Evolutionary conservation across 2,113 vertebrate species (phyloP).

Genomic region (Hyperopisus bebe): DNA sequence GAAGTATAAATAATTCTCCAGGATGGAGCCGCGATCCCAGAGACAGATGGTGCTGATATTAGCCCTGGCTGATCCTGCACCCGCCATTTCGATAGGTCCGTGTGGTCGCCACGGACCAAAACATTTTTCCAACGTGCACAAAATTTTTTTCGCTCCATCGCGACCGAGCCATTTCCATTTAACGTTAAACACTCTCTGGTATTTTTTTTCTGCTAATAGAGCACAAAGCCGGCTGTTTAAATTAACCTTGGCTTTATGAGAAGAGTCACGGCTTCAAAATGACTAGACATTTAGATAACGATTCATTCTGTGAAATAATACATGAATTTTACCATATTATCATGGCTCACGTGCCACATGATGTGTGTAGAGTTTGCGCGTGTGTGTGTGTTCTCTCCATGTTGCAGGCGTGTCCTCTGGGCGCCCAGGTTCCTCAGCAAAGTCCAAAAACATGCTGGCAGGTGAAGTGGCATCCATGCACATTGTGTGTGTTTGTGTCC

Average conservation of each 20-base stretch:
- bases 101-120: not conserved
- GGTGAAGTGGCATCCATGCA: not conserved
- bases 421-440: not conserved
- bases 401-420: not conserved
- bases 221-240: not conserved
- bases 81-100: not conserved
- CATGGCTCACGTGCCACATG: not conserved
- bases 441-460: not conserved
- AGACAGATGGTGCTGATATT: constrained; percentile 7
- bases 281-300: constrained; percentile 2
- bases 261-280: not conserved
- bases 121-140: not conserved
- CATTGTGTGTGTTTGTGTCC: not conserved
- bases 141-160: too few relatives aligned
- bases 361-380: not conserved
- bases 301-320: not conserved
- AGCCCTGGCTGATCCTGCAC: not conserved
- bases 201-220: constrained; percentile 1
- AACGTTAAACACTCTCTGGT: not conserved
- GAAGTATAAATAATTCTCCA: not conserved
- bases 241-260: not conserved
- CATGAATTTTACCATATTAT: not conserved
- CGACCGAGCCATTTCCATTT: not conserved
- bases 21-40: not conserved
- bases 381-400: not conserved